phyloP scores from a whole-genome alignment of 2,797 vertebrate genomes.

The Siniperca obscura region DNA sequence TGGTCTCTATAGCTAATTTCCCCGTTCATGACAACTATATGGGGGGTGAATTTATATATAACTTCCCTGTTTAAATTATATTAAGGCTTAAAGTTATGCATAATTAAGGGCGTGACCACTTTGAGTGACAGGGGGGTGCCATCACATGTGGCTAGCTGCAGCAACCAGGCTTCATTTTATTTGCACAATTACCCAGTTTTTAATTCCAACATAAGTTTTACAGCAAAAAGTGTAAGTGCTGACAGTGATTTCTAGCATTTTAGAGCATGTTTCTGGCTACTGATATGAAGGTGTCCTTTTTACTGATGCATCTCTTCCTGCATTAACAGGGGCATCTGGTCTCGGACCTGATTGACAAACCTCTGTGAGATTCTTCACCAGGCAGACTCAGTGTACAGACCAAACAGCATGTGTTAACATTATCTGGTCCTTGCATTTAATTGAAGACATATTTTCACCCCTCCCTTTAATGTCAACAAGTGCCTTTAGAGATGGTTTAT shows the following conservation, averaged over 20 bases:
- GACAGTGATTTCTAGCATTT: background rate
- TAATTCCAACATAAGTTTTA: too few species aligned
- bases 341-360: conserved; percentile 54
- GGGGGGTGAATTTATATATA: too few species aligned
- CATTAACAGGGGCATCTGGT: conserved; percentile 53
- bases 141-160: too few species aligned
- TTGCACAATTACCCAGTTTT: too few species aligned
- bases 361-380: conserved; percentile 77
- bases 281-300: conserved; percentile 25
- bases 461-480: conserved; percentile 81
- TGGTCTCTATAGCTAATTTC: too few species aligned
- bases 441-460: conserved; percentile 72
- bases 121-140: too few species aligned
- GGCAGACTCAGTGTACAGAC: conserved; percentile 47
- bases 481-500: conserved; percentile 77
- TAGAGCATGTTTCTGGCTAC: background rate
- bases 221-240: background rate
- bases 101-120: too few species aligned
- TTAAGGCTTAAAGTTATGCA: too few species aligned
- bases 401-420: conserved; percentile 48
- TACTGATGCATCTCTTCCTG: conserved; percentile 25
- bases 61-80: too few species aligned
- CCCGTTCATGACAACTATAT: too few species aligned
- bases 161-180: too few species aligned
- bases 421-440: conserved; percentile 31